phyloP scores from a whole-genome alignment of 2,888 invertebrate species.

The Microdon myrmicae region DNA sequence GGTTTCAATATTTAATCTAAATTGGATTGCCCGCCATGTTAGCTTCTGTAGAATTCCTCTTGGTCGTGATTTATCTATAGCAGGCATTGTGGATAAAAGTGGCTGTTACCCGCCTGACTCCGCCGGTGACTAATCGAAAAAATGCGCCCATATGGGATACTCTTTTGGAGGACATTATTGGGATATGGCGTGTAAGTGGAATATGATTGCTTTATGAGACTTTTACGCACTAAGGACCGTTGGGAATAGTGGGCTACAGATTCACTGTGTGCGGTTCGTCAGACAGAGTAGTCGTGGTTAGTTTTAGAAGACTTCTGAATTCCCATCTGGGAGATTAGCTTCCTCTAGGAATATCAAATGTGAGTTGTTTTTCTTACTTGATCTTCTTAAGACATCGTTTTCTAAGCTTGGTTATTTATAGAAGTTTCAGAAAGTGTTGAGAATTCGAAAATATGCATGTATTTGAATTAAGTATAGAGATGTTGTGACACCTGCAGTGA shows the following conservation, averaged over 20 bases:
- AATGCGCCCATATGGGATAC: constrained; percentile 48
- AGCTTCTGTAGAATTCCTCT: constrained; percentile 10
- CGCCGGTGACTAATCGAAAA: constrained; percentile 38
- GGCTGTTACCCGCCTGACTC: too few relatives aligned
- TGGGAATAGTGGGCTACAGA: constrained; percentile 33
- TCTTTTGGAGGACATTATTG: constrained; percentile 13
- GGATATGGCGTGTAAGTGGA: constrained; percentile 37
- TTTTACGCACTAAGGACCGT: constrained; percentile 24
- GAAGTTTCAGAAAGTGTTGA: too few relatives aligned
- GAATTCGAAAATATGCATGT: too few relatives aligned
- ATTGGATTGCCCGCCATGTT: constrained; percentile 24
- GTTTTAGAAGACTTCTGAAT: neutral
- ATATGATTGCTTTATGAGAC: constrained; percentile 42
- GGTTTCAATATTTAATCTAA: constrained; percentile 48
- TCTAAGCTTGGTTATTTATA: too few relatives aligned
- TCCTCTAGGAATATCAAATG: too few relatives aligned
- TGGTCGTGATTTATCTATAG: constrained; percentile 41
- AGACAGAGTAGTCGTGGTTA: constrained; percentile 2
- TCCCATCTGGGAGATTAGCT: constrained; percentile 18
- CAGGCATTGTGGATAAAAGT: constrained; percentile 15
- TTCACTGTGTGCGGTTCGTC: too few relatives aligned
- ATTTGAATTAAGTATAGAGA: too few relatives aligned
- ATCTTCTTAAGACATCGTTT: too few relatives aligned
- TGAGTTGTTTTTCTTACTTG: too few relatives aligned
- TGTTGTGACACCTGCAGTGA: too few relatives aligned